phyloP scores from a whole-genome alignment of 1,140 invertebrate genomes.

The Dendrolimus kikuchii region DNA sequence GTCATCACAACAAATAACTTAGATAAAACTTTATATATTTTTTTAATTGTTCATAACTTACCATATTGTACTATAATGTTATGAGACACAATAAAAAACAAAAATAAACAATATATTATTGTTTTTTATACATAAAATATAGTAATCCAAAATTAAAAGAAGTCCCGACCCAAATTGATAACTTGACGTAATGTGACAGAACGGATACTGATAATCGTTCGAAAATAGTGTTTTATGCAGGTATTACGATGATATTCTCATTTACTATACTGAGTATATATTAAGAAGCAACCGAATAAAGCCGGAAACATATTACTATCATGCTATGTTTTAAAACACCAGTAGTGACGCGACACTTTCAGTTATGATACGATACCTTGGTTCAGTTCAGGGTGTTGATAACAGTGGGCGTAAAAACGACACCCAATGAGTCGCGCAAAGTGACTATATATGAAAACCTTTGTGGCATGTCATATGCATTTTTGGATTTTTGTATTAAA shows the following conservation, averaged over 20 bases:
- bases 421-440: background rate
- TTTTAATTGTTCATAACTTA: constrained; percentile 13
- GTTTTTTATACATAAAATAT: constrained; percentile 9
- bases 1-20: constrained; percentile 58
- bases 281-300: too few relatives aligned
- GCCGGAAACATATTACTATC: too few relatives aligned
- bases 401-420: background rate
- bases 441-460: too few relatives aligned
- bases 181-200: constrained; percentile 23
- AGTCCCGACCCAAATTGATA: constrained; percentile 20
- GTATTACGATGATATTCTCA: too few relatives aligned
- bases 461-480: constrained; percentile 12
- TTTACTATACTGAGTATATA: too few relatives aligned
- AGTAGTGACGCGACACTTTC: too few relatives aligned
- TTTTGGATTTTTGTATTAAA: constrained; percentile 5
- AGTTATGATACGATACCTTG: too few relatives aligned
- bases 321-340: too few relatives aligned
- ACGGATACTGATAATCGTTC: too few relatives aligned
- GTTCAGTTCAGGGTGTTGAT: too few relatives aligned
- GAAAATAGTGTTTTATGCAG: too few relatives aligned
- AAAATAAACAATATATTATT: constrained; percentile 8
- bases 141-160: constrained; percentile 11
- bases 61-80: constrained; percentile 20
- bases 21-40: constrained; percentile 6
- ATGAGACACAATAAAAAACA: constrained; percentile 7